Base-by-base conservation (phyloP, 2,797 vertebrate species). In the Huso huso region DNA sequence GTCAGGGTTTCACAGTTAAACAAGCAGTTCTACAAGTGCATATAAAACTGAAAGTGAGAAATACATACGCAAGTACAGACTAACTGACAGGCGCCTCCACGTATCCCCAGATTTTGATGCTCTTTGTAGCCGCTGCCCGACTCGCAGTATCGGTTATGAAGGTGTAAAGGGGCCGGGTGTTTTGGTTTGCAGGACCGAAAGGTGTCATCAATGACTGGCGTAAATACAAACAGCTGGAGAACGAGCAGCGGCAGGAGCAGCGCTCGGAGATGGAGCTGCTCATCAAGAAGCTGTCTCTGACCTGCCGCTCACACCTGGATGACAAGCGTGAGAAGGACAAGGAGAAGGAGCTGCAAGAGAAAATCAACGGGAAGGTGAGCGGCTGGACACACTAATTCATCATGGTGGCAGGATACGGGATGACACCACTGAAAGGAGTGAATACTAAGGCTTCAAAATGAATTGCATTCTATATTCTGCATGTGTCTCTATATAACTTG, bases 181-280 rank as follows among this genome's bases (percentile, higher is more conserved):
- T 11, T 13, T 11, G 15, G 2, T 67, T n/a, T 48, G 0, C 78
- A 98, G 95, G 96, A 73, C 96, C 96, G 7, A 99, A 99, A 80
- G 96, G 96, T 4, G 96, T 99, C 71, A 95, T 99, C 72, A 95
- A 98, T 18, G 96, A 99, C 79, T 99, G 96, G 96, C 82, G 97
- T 51, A 94, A 95, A 68, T 99, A 91, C 76, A 99, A 99, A 72
- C 95, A 99, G 75, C 76, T 99, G 85, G 94, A 99, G 74, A 96
- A 93, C 0, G 97, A 99, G 71, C 97, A 99, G 76, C 87, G 88
- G 70, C 90, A 92, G 70, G 96, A 98, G 78, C 95, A 99, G 79
- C 90, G 94, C 76, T 87, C 83, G 49, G 97, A 99, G 82, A 96
- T 99, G 95, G 94, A 98, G 55, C 75, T 89, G 53, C 89, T 98